phyloP scores from a whole-genome alignment of 2,888 invertebrate genomes.

The Sisyra nigra region DNA sequence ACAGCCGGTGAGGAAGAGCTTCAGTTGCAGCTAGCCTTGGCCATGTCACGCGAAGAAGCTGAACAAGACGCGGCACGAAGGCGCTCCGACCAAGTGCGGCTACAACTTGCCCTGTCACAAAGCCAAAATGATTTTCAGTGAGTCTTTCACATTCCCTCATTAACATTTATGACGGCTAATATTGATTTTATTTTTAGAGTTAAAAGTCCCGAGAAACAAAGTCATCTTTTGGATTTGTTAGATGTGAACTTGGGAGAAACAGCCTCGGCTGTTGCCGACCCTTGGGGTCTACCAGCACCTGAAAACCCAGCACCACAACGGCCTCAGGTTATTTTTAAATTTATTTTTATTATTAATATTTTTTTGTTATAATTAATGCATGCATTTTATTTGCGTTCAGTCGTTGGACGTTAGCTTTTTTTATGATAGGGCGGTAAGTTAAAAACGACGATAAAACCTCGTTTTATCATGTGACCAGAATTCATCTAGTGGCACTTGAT shows the following conservation, averaged over 20 bases:
- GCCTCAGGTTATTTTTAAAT: slow-evolving; percentile 36
- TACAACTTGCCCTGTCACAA: slow-evolving; percentile 86
- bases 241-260: slow-evolving; percentile 60
- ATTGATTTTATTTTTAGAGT: too few species aligned
- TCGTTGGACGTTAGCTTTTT: slow-evolving; percentile 27
- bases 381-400: slow-evolving; percentile 4
- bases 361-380: too few species aligned
- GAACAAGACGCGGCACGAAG: slow-evolving; percentile 90
- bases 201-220: slow-evolving; percentile 28
- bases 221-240: slow-evolving; percentile 67
- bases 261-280: slow-evolving; percentile 44
- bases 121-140: slow-evolving; percentile 86
- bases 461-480: too few species aligned
- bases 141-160: too few species aligned
- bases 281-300: slow-evolving; percentile 52
- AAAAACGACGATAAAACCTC: too few species aligned
- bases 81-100: slow-evolving; percentile 87
- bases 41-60: slow-evolving; percentile 97
- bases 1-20: slow-evolving; percentile 97
- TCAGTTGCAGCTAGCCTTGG: slow-evolving; percentile 92
- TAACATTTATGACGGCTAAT: slow-evolving; percentile 3
- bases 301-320: slow-evolving; percentile 30
- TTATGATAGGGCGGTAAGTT: slow-evolving; percentile 30
- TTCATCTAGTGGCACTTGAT: too few species aligned
- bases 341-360: background rate